Evolutionary conservation across 1,140 invertebrate species (phyloP).

Genomic region (Notospermus geniculatus): DNA sequence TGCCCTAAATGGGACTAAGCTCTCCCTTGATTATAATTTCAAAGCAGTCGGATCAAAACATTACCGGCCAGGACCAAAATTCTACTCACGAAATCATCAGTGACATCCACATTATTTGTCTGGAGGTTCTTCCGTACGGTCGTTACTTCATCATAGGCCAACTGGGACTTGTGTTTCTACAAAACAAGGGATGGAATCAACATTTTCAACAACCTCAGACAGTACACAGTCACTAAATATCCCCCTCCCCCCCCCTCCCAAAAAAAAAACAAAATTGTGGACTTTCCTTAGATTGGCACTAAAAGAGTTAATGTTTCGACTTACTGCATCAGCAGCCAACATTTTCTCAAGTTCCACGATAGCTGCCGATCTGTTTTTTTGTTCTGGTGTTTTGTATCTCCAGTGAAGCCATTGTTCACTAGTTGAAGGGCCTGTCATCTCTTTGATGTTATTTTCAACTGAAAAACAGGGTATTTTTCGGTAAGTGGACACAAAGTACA

Average conservation of each 20-base stretch:
- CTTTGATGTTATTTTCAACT: constrained; percentile 69
- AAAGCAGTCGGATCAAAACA: too few species aligned
- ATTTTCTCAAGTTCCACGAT: constrained; percentile 84
- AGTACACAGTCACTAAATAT: constrained; percentile 26
- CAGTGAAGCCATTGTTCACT: constrained; percentile 80
- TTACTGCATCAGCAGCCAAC: constrained; percentile 68
- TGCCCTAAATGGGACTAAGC: too few species aligned
- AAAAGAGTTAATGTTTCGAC: constrained; percentile 27
- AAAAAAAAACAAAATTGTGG: constrained; percentile 21
- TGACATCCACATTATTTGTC: constrained; percentile 70
- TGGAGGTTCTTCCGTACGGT: constrained; percentile 89
- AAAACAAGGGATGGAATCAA: constrained; percentile 18
- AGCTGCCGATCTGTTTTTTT: constrained; percentile 69
- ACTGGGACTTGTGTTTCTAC: constrained; percentile 71
- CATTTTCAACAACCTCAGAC: constrained; percentile 10
- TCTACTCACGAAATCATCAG: constrained; percentile 66
- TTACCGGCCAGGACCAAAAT: too few species aligned
- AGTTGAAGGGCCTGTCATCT: constrained; percentile 77
- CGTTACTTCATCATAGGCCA: constrained; percentile 88
- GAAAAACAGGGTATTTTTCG: constrained; percentile 20
- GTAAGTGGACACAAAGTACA: too few species aligned
- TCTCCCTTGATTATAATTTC: too few species aligned
- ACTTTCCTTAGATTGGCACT: too few species aligned
- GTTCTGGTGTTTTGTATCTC: constrained; percentile 74
- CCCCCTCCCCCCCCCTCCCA: constrained; percentile 16